phyloP scores from a whole-genome alignment of 2,797 vertebrate genomes.

The Gadopsis marmoratus region DNA sequence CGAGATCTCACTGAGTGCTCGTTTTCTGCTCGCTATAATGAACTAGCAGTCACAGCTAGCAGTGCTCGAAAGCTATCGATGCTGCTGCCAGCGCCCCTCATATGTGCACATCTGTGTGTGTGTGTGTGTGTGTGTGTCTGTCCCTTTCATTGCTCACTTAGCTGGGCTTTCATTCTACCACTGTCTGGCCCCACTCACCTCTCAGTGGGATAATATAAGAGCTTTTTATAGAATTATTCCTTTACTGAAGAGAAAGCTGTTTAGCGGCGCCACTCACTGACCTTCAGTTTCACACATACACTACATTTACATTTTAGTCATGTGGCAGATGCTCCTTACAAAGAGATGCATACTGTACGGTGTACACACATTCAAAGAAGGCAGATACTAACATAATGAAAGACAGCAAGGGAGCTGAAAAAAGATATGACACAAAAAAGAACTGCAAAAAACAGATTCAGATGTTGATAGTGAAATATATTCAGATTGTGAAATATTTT shows the following conservation, averaged over 20 bases:
- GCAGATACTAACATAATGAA: slow-evolving; percentile 63
- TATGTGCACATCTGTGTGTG: slow-evolving; percentile 14
- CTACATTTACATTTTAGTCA: slow-evolving; percentile 85
- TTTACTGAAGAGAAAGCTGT: slow-evolving; percentile 84
- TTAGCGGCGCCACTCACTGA: slow-evolving; percentile 72
- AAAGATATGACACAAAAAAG: slow-evolving; percentile 52
- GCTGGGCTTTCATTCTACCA: slow-evolving; percentile 81
- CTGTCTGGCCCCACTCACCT: slow-evolving; percentile 81
- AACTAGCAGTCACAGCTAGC: slow-evolving; percentile 79
- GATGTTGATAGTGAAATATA: slow-evolving; percentile 4
- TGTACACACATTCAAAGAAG: slow-evolving; percentile 60
- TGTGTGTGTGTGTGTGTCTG: slow-evolving; percentile 45
- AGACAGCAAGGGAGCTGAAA: slow-evolving; percentile 58
- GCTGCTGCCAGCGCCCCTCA: slow-evolving; percentile 63
- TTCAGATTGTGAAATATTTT: slow-evolving; percentile 40
- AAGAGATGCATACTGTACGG: slow-evolving; percentile 67
- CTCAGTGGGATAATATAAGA: slow-evolving; percentile 79
- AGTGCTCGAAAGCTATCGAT: slow-evolving; percentile 79
- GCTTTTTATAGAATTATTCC: slow-evolving; percentile 85
- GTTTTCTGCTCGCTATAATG: slow-evolving; percentile 57
- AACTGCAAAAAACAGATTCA: slow-evolving; percentile 27
- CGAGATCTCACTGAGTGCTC: slow-evolving; percentile 73
- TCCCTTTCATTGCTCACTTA: slow-evolving; percentile 84
- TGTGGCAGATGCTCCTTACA: slow-evolving; percentile 81
- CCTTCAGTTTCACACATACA: slow-evolving; percentile 80